phyloP scores from a whole-genome alignment of 1,140 invertebrate species.

The Globodera rostochiensis region DNA sequence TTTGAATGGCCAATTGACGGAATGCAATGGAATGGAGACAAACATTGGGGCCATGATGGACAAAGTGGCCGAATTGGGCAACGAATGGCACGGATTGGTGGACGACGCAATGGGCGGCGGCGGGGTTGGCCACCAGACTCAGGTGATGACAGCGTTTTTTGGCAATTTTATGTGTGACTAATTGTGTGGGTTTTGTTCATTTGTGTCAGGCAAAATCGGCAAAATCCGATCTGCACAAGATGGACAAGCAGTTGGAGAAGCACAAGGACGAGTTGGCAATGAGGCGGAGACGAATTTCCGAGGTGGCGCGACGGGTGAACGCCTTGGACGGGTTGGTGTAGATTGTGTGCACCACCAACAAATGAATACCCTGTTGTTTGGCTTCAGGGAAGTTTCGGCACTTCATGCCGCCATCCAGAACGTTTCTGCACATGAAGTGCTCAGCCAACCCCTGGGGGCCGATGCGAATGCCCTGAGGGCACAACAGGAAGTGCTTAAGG shows the following conservation, averaged over 20 bases:
- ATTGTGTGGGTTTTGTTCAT: too few species aligned
- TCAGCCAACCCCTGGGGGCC: constrained; percentile 81
- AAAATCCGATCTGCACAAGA: constrained; percentile 69
- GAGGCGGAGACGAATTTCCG: constrained; percentile 66
- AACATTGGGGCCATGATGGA: constrained; percentile 68
- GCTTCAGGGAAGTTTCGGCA: constrained; percentile 32
- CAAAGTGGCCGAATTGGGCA: constrained; percentile 14
- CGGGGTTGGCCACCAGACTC: background rate
- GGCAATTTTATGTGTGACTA: background rate
- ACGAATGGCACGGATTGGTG: constrained; percentile 58
- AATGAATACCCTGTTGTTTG: background rate
- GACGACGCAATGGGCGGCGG: background rate
- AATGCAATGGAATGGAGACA: constrained; percentile 73
- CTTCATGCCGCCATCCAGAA: constrained; percentile 40
- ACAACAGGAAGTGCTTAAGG: constrained; percentile 29
- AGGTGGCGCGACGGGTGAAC: constrained; percentile 56
- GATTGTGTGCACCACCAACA: too few species aligned
- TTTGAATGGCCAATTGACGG: constrained; percentile 75
- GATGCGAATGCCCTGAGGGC: constrained; percentile 38
- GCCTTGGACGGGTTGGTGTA: constrained; percentile 22
- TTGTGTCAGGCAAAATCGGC: constrained; percentile 70
- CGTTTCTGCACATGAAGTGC: constrained; percentile 71
- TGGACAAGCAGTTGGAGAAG: constrained; percentile 77
- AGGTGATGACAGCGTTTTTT: background rate
- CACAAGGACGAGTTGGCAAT: constrained; percentile 79